A percentile compares a stretch with the other conserved stretches of the same genome.
Evolutionary conservation across 2,113 vertebrate species (phyloP).

Genomic region (Hippoglossus stenolepis): DNA sequence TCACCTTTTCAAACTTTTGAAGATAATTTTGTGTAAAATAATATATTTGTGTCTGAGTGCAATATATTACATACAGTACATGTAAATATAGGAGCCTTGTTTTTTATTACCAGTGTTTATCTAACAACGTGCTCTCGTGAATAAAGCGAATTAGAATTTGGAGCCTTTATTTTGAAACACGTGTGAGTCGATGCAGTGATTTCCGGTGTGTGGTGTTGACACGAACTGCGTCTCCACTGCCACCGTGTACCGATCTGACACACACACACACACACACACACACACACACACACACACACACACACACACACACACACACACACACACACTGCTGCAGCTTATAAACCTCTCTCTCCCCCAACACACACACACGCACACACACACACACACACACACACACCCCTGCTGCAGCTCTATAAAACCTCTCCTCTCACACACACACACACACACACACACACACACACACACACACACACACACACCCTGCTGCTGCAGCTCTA

Average conservation of each 20-base stretch:
- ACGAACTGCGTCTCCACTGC: neutral
- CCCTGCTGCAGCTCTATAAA: too few species aligned
- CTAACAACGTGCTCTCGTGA: too few species aligned
- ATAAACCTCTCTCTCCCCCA: conserved; percentile 39
- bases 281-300: neutral
- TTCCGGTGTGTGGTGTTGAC: neutral
- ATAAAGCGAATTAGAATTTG: too few species aligned
- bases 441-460: fast-evolving
- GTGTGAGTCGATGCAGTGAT: neutral
- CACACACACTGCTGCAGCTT: neutral
- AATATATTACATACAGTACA: too few species aligned
- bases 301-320: neutral
- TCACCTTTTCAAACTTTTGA: too few species aligned
- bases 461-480: conserved; percentile 12
- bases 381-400: conserved; percentile 38
- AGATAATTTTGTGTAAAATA: too few species aligned
- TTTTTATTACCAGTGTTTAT: too few species aligned
- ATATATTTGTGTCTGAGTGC: too few species aligned
- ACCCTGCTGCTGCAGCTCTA: neutral
- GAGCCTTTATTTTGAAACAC: conserved; percentile 14
- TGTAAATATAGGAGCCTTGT: too few species aligned
- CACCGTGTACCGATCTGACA: conserved; percentile 55
- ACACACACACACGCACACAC: neutral
- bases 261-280: conserved; percentile 12
- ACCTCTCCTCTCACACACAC: too few species aligned